These are phyloP conservation scores for Chrysaora quinquecirrha DNA, from an alignment of 30 jellyfish, hydroid and myxozoan genomes.

Conservation along the genomic window DNA sequence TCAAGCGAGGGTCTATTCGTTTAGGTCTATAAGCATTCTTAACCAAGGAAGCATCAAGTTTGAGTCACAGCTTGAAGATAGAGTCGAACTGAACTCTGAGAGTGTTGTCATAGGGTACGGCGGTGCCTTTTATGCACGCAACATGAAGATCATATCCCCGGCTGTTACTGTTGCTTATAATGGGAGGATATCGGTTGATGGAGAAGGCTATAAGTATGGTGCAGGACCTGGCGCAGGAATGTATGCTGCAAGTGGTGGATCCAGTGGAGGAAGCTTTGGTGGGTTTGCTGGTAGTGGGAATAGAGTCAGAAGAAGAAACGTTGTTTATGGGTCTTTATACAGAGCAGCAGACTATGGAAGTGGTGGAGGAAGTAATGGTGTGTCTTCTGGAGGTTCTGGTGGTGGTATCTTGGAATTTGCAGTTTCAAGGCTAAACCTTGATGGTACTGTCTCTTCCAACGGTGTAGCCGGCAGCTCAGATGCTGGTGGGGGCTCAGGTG, in stretches of 20 bases:
- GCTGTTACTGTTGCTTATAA: slow-evolving; percentile 24
- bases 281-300: slow-evolving; percentile 62
- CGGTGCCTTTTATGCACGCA: slow-evolving; percentile 30
- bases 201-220: slow-evolving; percentile 7
- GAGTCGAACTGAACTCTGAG: slow-evolving; percentile 52
- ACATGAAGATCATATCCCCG: slow-evolving; percentile 39
- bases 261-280: slow-evolving; percentile 67
- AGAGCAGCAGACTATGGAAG: slow-evolving; percentile 48
- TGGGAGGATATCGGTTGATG: slow-evolving; percentile 53
- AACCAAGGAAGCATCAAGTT: slow-evolving; percentile 45
- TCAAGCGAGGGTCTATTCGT: slow-evolving; percentile 34
- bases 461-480: slow-evolving; percentile 44
- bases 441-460: slow-evolving; percentile 41
- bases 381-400: slow-evolving; percentile 48
- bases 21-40: slow-evolving; percentile 45
- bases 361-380: slow-evolving; percentile 61
- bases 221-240: slow-evolving; percentile 57
- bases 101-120: slow-evolving; percentile 48
- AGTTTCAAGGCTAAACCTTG: slow-evolving; percentile 14
- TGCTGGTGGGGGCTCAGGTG: slow-evolving; percentile 79
- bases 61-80: slow-evolving; percentile 30
- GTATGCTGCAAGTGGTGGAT: slow-evolving; percentile 29
- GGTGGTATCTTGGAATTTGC: slow-evolving; percentile 42
- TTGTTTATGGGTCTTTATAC: slow-evolving; percentile 57
- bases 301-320: slow-evolving; percentile 11